Percentiles rank a stretch among this genome's conserved stretches.
Conservation (phyloP, 2,113 vertebrate species). For the rat (Rattus norvegicus) region GRCr8 NC_086020.1:117543001-117543500, state of each 20-base stretch:
- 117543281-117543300: not conserved
- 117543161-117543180: not conserved
- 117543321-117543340: not conserved
- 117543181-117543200: not conserved
- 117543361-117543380: not conserved
- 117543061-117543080: not conserved
- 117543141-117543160: not conserved
- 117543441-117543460: not conserved
- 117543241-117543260: not conserved
- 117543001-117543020: slow-evolving; percentile 38
- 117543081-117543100: not conserved
- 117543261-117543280: not conserved
- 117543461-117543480: not conserved
- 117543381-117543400: not conserved
- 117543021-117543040: slow-evolving; percentile 23
- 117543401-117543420: not conserved
- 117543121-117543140: not conserved
- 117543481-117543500: not conserved
- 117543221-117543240: not conserved
- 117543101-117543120: not conserved
- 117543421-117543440: slow-evolving; percentile 18
- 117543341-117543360: not conserved
- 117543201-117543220: not conserved
- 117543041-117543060: slow-evolving; percentile 28
- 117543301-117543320: not conserved